These are phyloP conservation scores for Spizella passerina DNA, from an alignment of 2,797 vertebrate genomes.

Conservation along the genomic window DNA sequence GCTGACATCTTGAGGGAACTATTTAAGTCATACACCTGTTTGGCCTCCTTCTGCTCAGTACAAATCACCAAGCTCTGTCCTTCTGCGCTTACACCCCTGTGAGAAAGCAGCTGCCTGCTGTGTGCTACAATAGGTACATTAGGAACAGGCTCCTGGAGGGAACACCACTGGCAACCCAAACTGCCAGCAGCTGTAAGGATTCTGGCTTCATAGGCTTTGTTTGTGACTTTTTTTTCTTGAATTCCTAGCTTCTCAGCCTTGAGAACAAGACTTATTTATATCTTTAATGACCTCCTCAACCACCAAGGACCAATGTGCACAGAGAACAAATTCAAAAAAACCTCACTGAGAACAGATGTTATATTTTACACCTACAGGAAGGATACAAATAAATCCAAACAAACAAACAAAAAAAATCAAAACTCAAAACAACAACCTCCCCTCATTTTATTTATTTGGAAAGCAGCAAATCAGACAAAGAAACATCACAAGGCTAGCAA, in stretches of 20 bases:
- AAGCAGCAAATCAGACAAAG: background rate
- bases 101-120: constrained; percentile 2
- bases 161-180: background rate
- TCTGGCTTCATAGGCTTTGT: background rate
- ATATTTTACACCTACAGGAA: background rate
- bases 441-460: background rate
- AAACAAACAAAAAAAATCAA: background rate
- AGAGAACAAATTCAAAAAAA: background rate
- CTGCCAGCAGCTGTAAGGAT: constrained; percentile 19
- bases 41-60: background rate
- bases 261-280: background rate
- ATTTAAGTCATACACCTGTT: background rate
- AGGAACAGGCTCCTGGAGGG: background rate
- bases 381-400: background rate
- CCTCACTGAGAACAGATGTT: background rate
- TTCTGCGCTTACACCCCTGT: background rate
- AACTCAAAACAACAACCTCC: accelerated
- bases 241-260: background rate
- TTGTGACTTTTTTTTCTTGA: background rate
- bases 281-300: background rate
- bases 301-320: background rate
- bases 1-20: constrained; percentile 13
- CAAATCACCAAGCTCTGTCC: background rate
- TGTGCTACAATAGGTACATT: background rate
- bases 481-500: background rate